A percentile compares a stretch with the other conserved stretches of the same genome.
These are phyloP conservation scores for Lanistes nyassanus DNA, from an alignment of 1,140 invertebrate genomes.

Conservation along the genomic window DNA sequence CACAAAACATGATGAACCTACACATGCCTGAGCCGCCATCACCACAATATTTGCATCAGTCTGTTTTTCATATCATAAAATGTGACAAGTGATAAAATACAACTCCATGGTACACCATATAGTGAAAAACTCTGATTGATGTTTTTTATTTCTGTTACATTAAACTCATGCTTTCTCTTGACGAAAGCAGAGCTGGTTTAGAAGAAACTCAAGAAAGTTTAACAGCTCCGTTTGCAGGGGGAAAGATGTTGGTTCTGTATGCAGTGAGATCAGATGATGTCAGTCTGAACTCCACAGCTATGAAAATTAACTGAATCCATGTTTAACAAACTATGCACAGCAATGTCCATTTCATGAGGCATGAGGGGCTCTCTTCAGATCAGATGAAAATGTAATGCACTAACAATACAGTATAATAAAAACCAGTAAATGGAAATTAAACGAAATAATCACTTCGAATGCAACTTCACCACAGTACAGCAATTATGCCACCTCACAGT, in stretches of 20 bases:
- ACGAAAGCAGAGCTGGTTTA: no score
- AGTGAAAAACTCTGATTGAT: no score
- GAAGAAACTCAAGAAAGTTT: no score
- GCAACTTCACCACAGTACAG: slow-evolving; percentile 2
- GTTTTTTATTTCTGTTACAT: no score
- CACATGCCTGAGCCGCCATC: slow-evolving; percentile 16
- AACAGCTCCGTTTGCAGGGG: no score
- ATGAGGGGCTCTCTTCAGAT: slow-evolving; percentile 6
- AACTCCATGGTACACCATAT: neutral
- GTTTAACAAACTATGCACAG: neutral
- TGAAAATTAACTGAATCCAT: neutral
- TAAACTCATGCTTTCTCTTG: no score
- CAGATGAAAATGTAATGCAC: neutral
- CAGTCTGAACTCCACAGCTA: slow-evolving; percentile 1
- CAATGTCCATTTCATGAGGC: slow-evolving; percentile 1
- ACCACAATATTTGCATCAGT: slow-evolving; percentile 11
- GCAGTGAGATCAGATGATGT: slow-evolving; percentile 6
- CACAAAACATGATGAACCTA: slow-evolving; percentile 7
- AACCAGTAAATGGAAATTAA: neutral
- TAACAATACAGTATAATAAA: slow-evolving; percentile 14
- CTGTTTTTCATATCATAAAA: slow-evolving; percentile 8
- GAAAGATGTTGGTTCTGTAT: no score
- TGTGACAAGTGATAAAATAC: slow-evolving; percentile 3
- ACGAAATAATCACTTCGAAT: slow-evolving; percentile 6
- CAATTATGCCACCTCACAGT: slow-evolving; percentile 12